Evolutionary conservation across 2,113 vertebrate genomes (phyloP).

Genomic region (Lathamus discolor): DNA sequence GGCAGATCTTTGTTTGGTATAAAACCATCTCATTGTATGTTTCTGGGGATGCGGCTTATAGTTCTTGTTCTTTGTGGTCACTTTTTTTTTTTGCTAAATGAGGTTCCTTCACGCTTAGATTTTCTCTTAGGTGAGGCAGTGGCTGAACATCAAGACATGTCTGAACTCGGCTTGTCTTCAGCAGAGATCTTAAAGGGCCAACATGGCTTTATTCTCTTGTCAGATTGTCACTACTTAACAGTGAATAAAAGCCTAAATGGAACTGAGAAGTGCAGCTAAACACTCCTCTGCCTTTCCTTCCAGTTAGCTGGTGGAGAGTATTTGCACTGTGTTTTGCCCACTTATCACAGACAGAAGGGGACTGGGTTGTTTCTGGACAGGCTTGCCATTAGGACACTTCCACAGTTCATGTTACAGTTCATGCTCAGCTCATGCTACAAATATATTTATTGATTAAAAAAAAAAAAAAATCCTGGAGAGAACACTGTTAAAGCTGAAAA

Average conservation of each 20-base stretch:
- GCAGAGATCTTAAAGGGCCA: not conserved
- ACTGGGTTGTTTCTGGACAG: not conserved
- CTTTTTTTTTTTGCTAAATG: not conserved
- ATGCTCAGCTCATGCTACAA: not conserved
- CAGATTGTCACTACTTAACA: not conserved
- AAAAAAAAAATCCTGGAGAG: not conserved
- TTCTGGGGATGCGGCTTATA: not conserved
- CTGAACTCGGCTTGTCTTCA: not conserved
- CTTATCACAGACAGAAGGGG: not conserved
- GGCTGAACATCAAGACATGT: not conserved
- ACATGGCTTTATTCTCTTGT: not conserved
- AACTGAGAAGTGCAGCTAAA: not conserved
- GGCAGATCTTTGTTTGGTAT: not conserved
- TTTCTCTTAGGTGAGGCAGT: not conserved
- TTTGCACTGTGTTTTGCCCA: not conserved
- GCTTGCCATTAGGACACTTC: not conserved
- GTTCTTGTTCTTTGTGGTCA: not conserved
- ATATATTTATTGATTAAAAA: not conserved
- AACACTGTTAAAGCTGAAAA: not conserved
- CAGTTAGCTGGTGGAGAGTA: not conserved
- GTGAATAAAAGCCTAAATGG: not conserved
- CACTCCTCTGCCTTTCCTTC: not conserved
- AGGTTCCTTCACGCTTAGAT: not conserved
- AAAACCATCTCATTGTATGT: not conserved
- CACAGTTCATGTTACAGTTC: no score